Conservation (phyloP, 64 coral and sea anemone species). For the Orbicella faveolata region DNA sequence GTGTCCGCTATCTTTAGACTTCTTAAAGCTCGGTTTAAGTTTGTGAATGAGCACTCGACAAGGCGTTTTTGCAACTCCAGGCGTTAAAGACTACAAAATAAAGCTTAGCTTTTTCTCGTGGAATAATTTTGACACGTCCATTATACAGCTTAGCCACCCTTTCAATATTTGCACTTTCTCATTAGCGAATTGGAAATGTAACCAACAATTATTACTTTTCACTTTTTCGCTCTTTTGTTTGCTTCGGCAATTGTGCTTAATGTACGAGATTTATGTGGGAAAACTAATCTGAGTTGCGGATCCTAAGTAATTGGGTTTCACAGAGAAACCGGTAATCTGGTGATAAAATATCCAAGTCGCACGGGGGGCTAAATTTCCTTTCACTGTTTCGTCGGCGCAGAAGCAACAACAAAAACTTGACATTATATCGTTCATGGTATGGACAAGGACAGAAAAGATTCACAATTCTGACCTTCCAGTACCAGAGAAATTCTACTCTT, state of each 20-base stretch:
- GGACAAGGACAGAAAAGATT: too few species aligned
- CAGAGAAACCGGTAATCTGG: background rate
- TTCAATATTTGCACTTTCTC: background rate
- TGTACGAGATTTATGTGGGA: background rate
- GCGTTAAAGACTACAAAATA: background rate
- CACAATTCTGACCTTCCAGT: too few species aligned
- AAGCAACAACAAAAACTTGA: background rate
- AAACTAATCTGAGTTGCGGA: background rate
- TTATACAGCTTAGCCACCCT: background rate
- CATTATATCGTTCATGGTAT: too few species aligned
- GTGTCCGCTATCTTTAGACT: background rate
- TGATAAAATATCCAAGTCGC: background rate
- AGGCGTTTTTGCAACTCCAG: background rate
- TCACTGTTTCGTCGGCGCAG: background rate
- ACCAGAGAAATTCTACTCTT: too few species aligned
- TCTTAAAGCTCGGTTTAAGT: background rate
- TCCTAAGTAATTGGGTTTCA: background rate
- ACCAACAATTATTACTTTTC: background rate
- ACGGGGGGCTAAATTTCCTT: too few species aligned
- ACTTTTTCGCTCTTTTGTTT: conserved; percentile 1
- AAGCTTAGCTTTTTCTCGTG: background rate
- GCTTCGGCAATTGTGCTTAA: background rate
- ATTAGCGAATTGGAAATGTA: conserved; percentile 10
- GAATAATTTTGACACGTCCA: background rate
- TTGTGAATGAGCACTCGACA: background rate